Percentiles rank a stretch among this genome's conserved stretches.
Conservation (phyloP, 2,113 vertebrate species). For the Sardina pilchardus region DNA sequence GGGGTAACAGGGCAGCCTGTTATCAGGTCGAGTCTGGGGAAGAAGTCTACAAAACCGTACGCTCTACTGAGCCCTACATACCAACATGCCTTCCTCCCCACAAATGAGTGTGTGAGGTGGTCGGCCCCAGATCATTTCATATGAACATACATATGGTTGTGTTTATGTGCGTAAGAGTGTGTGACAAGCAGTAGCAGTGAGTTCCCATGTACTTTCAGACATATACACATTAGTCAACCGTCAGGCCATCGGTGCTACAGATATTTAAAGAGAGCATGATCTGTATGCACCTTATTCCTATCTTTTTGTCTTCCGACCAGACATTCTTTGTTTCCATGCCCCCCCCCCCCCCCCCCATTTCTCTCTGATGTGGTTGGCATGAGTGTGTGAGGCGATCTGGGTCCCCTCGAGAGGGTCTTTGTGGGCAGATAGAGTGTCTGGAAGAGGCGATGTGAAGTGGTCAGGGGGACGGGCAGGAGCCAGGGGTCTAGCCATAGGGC, state of each 20-base stretch:
- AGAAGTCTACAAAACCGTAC: background rate
- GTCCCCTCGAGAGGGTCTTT: background rate
- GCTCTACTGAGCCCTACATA: background rate
- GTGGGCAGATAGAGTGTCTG: slow-evolving; percentile 63
- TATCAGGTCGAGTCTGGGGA: background rate
- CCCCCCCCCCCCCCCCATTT: slow-evolving; percentile 53
- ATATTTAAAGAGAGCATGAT: background rate
- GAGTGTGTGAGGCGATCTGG: slow-evolving; percentile 64
- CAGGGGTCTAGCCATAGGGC: slow-evolving; percentile 36
- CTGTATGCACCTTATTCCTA: background rate
- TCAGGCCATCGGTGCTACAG: background rate
- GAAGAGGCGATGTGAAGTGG: slow-evolving; percentile 67
- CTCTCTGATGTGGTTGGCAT: slow-evolving; percentile 69
- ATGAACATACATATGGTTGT: background rate
- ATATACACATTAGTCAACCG: background rate
- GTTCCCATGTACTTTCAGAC: background rate
- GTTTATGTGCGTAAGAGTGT: background rate
- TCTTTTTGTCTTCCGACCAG: background rate
- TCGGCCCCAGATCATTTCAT: background rate
- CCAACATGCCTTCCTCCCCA: background rate
- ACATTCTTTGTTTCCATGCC: slow-evolving; percentile 47
- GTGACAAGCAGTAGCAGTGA: background rate
- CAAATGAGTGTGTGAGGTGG: background rate
- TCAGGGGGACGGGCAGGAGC: slow-evolving; percentile 57
- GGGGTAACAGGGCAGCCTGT: background rate